These are phyloP conservation scores for Acrocyrtus sp. DNA, from an alignment of 2,888 invertebrate genomes.

Conservation along the genomic window DNA sequence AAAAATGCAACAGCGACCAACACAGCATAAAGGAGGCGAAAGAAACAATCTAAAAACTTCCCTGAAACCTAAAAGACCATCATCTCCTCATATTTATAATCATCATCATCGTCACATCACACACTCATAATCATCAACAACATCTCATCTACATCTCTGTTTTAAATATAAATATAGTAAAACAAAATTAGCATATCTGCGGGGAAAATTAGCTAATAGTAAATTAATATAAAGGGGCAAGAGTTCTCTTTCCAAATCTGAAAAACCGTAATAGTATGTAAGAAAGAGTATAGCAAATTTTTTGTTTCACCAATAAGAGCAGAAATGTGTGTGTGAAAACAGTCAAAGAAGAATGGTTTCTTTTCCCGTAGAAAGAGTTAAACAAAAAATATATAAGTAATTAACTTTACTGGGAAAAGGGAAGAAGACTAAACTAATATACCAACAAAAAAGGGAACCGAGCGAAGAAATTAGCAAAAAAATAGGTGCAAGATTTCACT, in stretches of 20 bases:
- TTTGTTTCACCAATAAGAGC: conserved; percentile 11
- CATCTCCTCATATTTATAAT: conserved; percentile 48
- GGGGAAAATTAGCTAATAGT: not conserved
- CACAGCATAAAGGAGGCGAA: no score
- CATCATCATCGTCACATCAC: conserved; percentile 42
- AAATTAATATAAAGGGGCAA: conserved; percentile 2
- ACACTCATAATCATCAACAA: conserved; percentile 33
- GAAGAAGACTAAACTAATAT: no score
- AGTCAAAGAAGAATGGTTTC: no score
- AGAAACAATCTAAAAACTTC: conserved; percentile 50
- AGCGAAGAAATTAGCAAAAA: no score
- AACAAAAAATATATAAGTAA: no score
- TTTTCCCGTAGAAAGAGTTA: no score
- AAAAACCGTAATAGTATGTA: conserved; percentile 20
- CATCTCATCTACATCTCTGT: conserved; percentile 43
- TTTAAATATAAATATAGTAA: conserved; percentile 29
- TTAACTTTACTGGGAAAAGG: no score
- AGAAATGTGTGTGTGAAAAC: not conserved
- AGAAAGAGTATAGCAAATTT: no score
- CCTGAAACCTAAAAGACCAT: conserved; percentile 53
- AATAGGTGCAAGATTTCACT: no score
- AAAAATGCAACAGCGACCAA: conserved; percentile 55
- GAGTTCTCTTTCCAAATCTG: conserved; percentile 9
- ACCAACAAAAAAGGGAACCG: no score
- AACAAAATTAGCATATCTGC: not conserved